Conservation (phyloP, 2,113 vertebrate genomes). For the Megaceryle maxima region DNA sequence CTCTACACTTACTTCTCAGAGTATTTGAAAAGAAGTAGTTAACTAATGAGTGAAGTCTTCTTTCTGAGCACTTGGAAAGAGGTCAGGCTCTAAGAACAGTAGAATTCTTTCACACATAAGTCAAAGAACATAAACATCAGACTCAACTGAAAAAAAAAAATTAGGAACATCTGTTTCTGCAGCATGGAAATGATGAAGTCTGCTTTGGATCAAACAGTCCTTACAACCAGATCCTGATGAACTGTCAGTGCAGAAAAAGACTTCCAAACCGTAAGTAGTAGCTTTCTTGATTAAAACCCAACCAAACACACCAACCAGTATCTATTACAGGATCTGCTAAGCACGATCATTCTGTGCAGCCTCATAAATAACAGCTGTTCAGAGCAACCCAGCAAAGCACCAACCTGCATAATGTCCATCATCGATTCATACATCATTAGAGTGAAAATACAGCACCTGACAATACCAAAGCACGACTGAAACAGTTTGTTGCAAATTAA, state of each 20-base stretch:
- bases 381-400: not conserved
- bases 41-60: not conserved
- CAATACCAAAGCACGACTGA: not conserved
- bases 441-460: not conserved
- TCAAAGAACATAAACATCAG: not conserved
- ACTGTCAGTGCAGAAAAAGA: not conserved
- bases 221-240: not conserved
- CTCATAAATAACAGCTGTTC: not conserved
- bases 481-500: not conserved
- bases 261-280: not conserved
- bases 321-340: not conserved
- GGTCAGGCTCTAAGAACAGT: not conserved
- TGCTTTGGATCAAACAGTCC: not conserved
- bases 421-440: not conserved
- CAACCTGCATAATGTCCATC: not conserved
- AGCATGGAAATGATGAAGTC: not conserved
- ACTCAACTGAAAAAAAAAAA: not conserved
- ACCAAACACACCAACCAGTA: not conserved
- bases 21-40: not conserved
- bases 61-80: not conserved
- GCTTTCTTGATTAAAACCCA: not conserved
- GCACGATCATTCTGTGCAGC: not conserved
- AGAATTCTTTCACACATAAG: not conserved
- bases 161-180: not conserved
- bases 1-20: not conserved